phyloP scores from a whole-genome alignment of 2,113 vertebrate genomes.

The Proterorhinus semilunaris region DNA sequence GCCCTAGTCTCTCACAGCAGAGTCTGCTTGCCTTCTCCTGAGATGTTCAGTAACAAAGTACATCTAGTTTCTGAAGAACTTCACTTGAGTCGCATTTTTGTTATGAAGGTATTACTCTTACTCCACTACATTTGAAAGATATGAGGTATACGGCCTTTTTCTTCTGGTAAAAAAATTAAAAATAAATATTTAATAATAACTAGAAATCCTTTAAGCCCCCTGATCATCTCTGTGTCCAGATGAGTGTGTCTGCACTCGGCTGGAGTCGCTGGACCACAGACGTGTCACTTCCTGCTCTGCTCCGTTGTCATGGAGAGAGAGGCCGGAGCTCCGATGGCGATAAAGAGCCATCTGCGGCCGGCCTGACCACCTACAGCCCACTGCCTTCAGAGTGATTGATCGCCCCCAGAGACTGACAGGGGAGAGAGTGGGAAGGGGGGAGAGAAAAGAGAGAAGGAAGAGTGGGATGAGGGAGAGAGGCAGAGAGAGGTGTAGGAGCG shows the following conservation, averaged over 20 bases:
- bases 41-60: too few relatives aligned
- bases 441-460: constrained; percentile 3
- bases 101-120: too few relatives aligned
- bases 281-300: constrained; percentile 76
- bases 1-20: not conserved
- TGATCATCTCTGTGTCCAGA: constrained; percentile 34
- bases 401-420: constrained; percentile 58
- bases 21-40: too few relatives aligned
- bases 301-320: constrained; percentile 72
- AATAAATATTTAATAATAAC: not conserved
- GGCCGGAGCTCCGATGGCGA: constrained; percentile 60
- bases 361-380: constrained; percentile 73
- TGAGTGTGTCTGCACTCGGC: constrained; percentile 66
- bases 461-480: constrained; percentile 17
- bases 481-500: constrained; percentile 15
- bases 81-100: too few relatives aligned
- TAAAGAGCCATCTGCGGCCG: constrained; percentile 78
- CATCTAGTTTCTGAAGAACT: too few relatives aligned
- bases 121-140: too few relatives aligned
- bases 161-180: too few relatives aligned
- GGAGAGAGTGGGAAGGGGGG: not conserved
- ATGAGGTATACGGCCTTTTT: too few relatives aligned
- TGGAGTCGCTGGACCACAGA: constrained; percentile 34
- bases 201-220: not conserved
- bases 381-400: constrained; percentile 72